Evolutionary conservation across 35 echinoderm and acorn worm genomes (phyloP).

Genomic region (Ptychodera flava): DNA sequence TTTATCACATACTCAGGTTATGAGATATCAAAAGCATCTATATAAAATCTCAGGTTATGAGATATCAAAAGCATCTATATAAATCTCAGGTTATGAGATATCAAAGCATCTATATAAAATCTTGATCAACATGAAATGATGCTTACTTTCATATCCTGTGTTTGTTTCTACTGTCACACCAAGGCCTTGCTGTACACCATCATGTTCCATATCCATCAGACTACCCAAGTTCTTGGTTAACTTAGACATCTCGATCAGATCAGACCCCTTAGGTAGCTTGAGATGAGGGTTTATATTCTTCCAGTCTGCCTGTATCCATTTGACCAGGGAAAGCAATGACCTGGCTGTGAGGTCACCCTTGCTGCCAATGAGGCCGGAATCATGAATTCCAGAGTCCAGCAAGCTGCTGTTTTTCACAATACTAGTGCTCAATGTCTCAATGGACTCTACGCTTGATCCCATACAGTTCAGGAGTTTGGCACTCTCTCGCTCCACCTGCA

Average conservation of each 20-base stretch:
- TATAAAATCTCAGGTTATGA: no score
- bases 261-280: constrained; percentile 56
- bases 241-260: constrained; percentile 32
- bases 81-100: no score
- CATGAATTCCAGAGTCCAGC: constrained; percentile 3
- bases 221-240: constrained; percentile 53
- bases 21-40: no score
- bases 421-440: constrained; percentile 34
- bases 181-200: constrained; percentile 51
- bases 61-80: no score
- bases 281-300: constrained; percentile 51
- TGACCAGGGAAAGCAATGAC: constrained; percentile 78
- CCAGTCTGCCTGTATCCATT: constrained; percentile 85
- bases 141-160: background rate
- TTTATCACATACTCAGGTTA: no score
- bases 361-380: background rate
- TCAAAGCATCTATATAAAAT: no score
- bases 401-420: constrained; percentile 64
- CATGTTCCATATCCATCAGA: constrained; percentile 83
- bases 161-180: constrained; percentile 17
- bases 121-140: no score
- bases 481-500: constrained; percentile 65
- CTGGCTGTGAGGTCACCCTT: constrained; percentile 52
- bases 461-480: constrained; percentile 67
- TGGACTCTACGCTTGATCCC: constrained; percentile 44